Evolutionary conservation across 1,140 invertebrate genomes (phyloP).

Genomic region (Armadillidium nasatum): DNA sequence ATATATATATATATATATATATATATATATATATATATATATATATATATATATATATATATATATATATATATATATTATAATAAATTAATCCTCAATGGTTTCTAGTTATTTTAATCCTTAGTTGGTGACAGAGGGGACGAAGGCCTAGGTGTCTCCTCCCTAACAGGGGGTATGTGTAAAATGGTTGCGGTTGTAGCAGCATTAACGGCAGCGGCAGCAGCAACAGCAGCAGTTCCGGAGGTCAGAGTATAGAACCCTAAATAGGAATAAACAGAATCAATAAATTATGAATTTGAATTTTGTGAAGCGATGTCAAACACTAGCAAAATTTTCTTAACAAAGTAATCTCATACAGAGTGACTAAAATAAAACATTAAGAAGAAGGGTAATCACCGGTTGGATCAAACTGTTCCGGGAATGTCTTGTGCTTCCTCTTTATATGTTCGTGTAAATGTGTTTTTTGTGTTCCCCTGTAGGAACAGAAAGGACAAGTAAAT

Average conservation of each 20-base stretch:
- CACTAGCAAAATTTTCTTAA: background rate
- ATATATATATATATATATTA: too few species aligned
- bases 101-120: background rate
- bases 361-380: background rate
- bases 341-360: background rate
- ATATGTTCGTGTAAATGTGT: conserved; percentile 20
- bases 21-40: too few species aligned
- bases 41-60: too few species aligned
- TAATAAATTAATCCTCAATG: background rate
- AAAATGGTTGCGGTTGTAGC: background rate
- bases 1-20: too few species aligned
- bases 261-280: too few species aligned
- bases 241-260: background rate
- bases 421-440: background rate
- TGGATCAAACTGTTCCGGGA: background rate
- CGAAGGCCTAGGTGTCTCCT: background rate
- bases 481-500: conserved; percentile 28
- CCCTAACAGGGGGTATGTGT: background rate
- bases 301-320: too few species aligned
- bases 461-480: conserved; percentile 24
- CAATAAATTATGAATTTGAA: too few species aligned
- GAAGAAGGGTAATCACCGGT: background rate
- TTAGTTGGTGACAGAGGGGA: background rate
- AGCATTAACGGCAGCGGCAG: background rate
- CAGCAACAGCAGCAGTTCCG: background rate